These are phyloP conservation scores for Thumatha senex DNA, from an alignment of 2,888 invertebrate genomes.

Conservation along the genomic window DNA sequence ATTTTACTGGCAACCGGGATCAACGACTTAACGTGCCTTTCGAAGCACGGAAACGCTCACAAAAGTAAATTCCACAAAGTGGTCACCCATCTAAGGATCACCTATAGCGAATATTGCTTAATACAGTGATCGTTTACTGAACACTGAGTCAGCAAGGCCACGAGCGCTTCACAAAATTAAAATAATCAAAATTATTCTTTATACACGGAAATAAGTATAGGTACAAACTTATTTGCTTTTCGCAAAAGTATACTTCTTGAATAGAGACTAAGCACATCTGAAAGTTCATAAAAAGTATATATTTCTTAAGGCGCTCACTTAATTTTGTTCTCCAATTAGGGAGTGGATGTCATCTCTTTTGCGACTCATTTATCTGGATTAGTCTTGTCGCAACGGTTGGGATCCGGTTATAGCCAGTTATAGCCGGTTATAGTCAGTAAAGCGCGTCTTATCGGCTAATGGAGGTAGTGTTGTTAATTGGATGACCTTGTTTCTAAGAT, in stretches of 20 bases:
- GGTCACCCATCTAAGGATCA: too few relatives aligned
- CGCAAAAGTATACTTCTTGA: neutral
- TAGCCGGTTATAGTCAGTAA: slow-evolving; percentile 52
- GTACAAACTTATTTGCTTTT: too few relatives aligned
- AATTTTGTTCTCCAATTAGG: slow-evolving; percentile 60
- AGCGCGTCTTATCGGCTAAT: slow-evolving; percentile 57
- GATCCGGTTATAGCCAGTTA: slow-evolving; percentile 55
- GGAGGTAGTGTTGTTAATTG: slow-evolving; percentile 65
- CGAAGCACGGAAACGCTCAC: too few relatives aligned
- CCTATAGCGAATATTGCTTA: too few relatives aligned
- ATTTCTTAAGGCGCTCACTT: slow-evolving; percentile 36
- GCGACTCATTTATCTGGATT: slow-evolving; percentile 67
- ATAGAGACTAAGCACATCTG: neutral
- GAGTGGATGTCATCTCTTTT: slow-evolving; percentile 62
- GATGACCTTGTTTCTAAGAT: slow-evolving; percentile 50
- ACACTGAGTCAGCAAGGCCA: too few relatives aligned
- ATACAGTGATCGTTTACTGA: too few relatives aligned
- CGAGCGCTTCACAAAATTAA: too few relatives aligned
- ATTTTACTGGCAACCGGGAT: too few relatives aligned
- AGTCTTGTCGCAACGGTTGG: slow-evolving; percentile 50
- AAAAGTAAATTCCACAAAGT: too few relatives aligned
- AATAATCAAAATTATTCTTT: too few relatives aligned
- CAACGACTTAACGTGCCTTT: too few relatives aligned
- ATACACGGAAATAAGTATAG: too few relatives aligned
- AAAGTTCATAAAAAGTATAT: slow-evolving; percentile 21